phyloP scores from a whole-genome alignment of 2,888 invertebrate species.

The Clitarchus hookeri region DNA sequence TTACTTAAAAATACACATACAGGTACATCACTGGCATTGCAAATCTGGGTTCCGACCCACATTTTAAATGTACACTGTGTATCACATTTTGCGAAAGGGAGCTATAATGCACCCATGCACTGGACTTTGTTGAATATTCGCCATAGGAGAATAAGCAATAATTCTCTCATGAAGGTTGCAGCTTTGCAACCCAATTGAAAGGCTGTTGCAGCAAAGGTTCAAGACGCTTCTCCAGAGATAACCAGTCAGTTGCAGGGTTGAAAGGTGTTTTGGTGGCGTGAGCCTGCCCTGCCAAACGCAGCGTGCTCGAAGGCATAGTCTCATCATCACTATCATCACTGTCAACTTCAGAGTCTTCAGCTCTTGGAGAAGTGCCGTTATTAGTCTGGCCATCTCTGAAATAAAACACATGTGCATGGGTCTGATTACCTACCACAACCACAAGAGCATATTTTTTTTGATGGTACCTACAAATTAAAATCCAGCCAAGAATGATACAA shows the following conservation, averaged over 20 bases:
- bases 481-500: too few species aligned
- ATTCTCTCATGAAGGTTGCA: not conserved
- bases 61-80: too few species aligned
- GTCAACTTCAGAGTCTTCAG: constrained; percentile 3
- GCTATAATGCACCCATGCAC: too few species aligned
- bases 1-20: too few species aligned
- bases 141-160: too few species aligned
- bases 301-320: not conserved
- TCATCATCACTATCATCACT: not conserved
- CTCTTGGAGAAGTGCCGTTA: not conserved
- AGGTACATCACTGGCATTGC: too few species aligned
- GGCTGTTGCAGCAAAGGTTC: not conserved
- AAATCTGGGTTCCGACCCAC: too few species aligned
- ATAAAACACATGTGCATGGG: not conserved
- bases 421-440: too few species aligned
- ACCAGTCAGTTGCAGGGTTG: not conserved
- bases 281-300: not conserved
- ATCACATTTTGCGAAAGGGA: too few species aligned
- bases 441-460: too few species aligned
- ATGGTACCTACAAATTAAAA: too few species aligned
- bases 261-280: not conserved
- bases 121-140: too few species aligned
- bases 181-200: not conserved
- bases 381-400: not conserved
- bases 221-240: not conserved